These are phyloP conservation scores for Masticophis lateralis DNA, from an alignment of 2,797 vertebrate species.

Conservation along the genomic window DNA sequence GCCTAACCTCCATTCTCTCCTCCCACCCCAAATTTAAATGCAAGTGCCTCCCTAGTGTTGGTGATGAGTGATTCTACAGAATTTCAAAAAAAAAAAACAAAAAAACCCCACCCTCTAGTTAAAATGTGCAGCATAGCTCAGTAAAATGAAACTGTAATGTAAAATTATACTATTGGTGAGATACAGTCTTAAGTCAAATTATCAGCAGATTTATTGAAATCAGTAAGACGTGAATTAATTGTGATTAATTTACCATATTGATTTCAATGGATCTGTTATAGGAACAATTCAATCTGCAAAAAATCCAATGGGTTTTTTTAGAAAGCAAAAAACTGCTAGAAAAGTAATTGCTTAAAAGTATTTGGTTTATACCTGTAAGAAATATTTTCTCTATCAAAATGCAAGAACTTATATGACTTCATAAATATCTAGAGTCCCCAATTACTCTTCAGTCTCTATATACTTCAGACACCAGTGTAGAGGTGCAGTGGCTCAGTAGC, in stretches of 20 bases:
- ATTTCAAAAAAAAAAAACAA: neutral
- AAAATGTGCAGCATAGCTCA: neutral
- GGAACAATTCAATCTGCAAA: neutral
- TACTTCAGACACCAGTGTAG: neutral
- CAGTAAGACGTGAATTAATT: neutral
- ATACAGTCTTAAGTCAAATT: neutral
- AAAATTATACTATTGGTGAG: neutral
- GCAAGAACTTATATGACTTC: neutral
- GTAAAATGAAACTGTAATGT: neutral
- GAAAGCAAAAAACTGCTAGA: neutral
- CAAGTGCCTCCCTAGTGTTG: neutral
- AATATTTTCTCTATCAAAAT: neutral
- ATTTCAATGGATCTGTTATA: neutral
- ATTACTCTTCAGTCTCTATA: neutral
- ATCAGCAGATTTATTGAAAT: neutral
- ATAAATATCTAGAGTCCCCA: neutral
- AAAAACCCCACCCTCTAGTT: too few relatives aligned
- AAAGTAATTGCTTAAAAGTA: neutral
- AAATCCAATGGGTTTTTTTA: neutral
- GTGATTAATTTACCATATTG: neutral
- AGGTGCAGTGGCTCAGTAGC: neutral
- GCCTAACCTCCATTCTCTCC: neutral
- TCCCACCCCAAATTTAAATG: neutral
- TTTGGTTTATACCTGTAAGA: neutral
- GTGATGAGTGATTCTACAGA: neutral